These are phyloP conservation scores for Calameuta filiformis DNA, from an alignment of 2,888 invertebrate species.

Conservation along the genomic window DNA sequence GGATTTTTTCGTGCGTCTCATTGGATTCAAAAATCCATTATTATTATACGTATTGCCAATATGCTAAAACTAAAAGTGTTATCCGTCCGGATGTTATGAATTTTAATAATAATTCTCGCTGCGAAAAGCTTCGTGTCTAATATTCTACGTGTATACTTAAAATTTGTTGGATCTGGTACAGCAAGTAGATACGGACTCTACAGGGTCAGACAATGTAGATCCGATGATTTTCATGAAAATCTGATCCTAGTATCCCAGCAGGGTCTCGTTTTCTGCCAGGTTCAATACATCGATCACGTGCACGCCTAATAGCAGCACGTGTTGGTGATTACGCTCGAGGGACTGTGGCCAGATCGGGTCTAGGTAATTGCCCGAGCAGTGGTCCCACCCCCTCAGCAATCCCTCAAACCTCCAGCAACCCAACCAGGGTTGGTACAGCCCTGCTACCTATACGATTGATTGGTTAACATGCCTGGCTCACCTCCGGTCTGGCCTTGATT, in stretches of 20 bases:
- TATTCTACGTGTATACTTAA: not conserved
- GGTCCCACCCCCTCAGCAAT: conserved; percentile 24
- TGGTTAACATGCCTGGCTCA: conserved; percentile 55
- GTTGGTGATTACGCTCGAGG: conserved; percentile 60
- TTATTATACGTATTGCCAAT: no score
- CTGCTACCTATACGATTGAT: conserved; percentile 50
- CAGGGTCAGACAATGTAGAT: not conserved
- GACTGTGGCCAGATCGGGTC: conserved; percentile 55
- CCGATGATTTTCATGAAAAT: not conserved
- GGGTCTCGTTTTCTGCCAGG: conserved; percentile 39
- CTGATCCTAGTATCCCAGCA: conserved; percentile 6
- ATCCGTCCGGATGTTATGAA: no score
- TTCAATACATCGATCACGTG: conserved; percentile 57
- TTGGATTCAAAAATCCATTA: no score
- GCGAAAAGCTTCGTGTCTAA: no score
- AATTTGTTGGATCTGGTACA: not conserved
- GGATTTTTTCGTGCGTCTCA: no score
- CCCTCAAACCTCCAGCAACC: conserved; percentile 21
- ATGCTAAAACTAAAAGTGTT: no score
- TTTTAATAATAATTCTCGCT: no score
- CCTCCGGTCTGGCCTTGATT: conserved; percentile 53
- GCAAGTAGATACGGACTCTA: not conserved
- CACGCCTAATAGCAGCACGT: conserved; percentile 60
- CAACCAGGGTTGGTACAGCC: conserved; percentile 32
- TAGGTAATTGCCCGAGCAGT: conserved; percentile 56